phyloP scores from a whole-genome alignment of 2,113 vertebrate species.

The Mus spicilegus region DNA sequence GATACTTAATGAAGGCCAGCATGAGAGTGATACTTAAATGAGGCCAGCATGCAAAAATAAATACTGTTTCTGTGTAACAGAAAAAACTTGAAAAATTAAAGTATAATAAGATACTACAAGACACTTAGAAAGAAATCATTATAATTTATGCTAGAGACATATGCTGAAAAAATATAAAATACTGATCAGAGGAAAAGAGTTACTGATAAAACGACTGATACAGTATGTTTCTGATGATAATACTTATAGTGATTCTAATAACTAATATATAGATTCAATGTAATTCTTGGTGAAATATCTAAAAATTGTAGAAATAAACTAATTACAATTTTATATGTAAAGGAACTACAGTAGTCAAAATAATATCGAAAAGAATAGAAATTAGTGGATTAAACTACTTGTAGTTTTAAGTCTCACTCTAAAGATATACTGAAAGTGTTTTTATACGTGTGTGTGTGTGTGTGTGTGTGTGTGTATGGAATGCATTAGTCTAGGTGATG shows the following conservation, averaged over 20 bases:
- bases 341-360: neutral
- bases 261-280: neutral
- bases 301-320: neutral
- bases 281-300: neutral
- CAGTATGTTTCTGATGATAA: neutral
- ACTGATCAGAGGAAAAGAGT: neutral
- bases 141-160: neutral
- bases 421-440: neutral
- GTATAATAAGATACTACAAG: neutral
- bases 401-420: neutral
- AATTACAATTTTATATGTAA: neutral
- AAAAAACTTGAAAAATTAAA: neutral
- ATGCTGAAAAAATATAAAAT: slow-evolving; percentile 19
- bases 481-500: neutral
- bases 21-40: too few relatives aligned
- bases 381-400: slow-evolving; percentile 2
- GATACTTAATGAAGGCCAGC: neutral
- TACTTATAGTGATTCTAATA: neutral
- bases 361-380: neutral
- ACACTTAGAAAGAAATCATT: neutral
- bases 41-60: neutral
- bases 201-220: neutral
- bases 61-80: neutral
- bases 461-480: neutral
- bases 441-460: neutral